Evolutionary conservation across 2,113 vertebrate genomes (phyloP).

Genomic region (Euleptes europaea): DNA sequence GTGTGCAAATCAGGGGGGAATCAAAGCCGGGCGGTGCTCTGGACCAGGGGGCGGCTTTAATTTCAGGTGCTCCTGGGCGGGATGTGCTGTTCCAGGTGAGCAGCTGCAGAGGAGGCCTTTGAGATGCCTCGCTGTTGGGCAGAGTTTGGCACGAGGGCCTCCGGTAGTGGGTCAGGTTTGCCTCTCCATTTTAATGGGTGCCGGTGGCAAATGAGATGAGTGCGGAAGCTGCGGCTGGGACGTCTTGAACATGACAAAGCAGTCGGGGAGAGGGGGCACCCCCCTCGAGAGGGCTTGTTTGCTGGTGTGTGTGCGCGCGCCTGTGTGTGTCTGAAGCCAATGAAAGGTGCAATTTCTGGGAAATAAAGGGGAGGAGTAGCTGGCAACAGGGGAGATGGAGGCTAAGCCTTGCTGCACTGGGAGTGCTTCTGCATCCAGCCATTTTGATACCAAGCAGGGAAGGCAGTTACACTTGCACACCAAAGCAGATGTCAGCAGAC

Average conservation of each 20-base stretch:
- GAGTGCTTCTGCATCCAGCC: conserved; percentile 31
- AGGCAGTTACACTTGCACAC: not conserved
- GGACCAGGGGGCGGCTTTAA: not conserved
- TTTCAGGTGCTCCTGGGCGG: not conserved
- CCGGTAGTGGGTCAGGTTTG: not conserved
- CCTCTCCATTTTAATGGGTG: not conserved
- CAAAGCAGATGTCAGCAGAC: not conserved
- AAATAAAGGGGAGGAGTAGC: not conserved
- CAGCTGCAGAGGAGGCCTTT: not conserved
- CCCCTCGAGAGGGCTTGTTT: not conserved
- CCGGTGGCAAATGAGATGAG: not conserved
- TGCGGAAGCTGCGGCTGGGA: not conserved
- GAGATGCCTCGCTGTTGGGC: not conserved
- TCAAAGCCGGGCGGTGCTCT: not conserved
- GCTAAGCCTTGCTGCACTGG: conserved; percentile 20
- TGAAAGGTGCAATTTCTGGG: not conserved
- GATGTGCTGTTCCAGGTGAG: not conserved
- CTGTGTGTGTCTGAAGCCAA: not conserved
- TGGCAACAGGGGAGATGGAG: not conserved
- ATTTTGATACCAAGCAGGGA: conserved; percentile 30
- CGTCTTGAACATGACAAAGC: not conserved
- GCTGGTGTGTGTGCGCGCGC: not conserved
- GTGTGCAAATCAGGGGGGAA: not conserved
- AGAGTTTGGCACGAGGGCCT: not conserved
- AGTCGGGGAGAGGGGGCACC: too few relatives aligned